Conservation (phyloP, 2,888 invertebrate genomes). For the Drosophila tanythrix region DNA sequence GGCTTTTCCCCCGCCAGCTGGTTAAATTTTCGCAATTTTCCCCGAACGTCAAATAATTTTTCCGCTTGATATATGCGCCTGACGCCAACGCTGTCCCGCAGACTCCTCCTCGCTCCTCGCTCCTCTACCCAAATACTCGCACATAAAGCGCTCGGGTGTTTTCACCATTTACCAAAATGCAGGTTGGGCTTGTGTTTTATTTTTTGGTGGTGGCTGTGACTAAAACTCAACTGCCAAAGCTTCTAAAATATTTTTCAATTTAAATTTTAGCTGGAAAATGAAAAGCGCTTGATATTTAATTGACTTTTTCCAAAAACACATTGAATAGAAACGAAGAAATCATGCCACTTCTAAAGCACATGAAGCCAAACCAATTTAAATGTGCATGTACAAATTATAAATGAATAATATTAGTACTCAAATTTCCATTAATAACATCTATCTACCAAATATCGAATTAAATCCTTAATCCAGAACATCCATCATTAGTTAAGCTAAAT, state of each 20-base stretch:
- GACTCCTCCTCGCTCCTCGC: not conserved
- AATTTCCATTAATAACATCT: not conserved
- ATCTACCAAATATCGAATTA: not conserved
- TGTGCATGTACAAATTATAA: not conserved
- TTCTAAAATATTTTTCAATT: conserved; percentile 26
- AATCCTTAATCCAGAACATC: not conserved
- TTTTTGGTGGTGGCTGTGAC: not conserved
- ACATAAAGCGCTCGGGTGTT: not conserved
- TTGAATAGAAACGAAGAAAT: not conserved
- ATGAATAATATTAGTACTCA: not conserved
- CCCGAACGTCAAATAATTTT: conserved; percentile 67
- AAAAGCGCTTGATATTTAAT: not conserved
- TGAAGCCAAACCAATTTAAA: not conserved
- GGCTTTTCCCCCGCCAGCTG: conserved; percentile 25
- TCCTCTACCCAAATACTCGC: conserved; percentile 25
- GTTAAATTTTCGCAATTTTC: conserved; percentile 63
- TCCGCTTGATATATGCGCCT: conserved; percentile 57
- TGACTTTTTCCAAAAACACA: not conserved
- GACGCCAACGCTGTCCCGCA: conserved; percentile 29
- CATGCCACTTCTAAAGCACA: not conserved
- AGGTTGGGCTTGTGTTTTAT: not conserved
- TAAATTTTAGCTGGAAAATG: conserved; percentile 22
- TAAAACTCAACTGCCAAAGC: conserved; percentile 15
- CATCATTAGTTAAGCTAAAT: not conserved
- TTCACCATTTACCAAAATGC: conserved; percentile 11